phyloP scores from a whole-genome alignment of 2,113 vertebrate species.

The Pagrus major region DNA sequence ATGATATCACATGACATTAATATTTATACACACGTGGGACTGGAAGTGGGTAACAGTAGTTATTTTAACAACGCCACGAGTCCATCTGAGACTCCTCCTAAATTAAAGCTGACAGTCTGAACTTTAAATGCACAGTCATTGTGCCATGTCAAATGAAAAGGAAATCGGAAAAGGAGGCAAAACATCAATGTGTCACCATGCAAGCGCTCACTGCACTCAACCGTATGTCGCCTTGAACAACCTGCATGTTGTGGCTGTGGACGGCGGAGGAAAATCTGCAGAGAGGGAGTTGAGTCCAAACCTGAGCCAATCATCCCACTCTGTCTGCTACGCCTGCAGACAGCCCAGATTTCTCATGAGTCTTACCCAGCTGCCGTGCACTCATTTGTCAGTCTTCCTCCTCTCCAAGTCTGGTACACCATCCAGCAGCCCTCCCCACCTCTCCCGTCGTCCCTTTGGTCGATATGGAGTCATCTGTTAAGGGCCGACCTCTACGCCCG shows the following conservation, averaged over 20 bases:
- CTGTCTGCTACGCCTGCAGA: constrained; percentile 32
- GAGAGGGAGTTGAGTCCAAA: constrained; percentile 31
- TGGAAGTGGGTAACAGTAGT: neutral
- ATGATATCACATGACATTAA: too few species aligned
- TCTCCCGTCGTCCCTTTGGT: constrained; percentile 22
- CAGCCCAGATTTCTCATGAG: constrained; percentile 38
- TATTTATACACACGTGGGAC: neutral
- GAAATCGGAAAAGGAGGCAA: constrained; percentile 26
- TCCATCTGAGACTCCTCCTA: constrained; percentile 19
- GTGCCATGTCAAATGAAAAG: constrained; percentile 61
- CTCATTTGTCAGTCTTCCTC: constrained; percentile 58
- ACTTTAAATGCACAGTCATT: constrained; percentile 71
- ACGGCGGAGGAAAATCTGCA: constrained; percentile 11
- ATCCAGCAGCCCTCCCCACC: neutral
- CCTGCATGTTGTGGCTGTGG: constrained; percentile 21
- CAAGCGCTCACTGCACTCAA: constrained; percentile 50
- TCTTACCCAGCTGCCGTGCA: constrained; percentile 44
- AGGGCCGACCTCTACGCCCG: constrained; percentile 38
- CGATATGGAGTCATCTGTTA: constrained; percentile 60
- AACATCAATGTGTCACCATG: constrained; percentile 57
- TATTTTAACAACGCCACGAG: constrained; percentile 18
- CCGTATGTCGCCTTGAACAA: constrained; percentile 51
- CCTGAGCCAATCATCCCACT: constrained; percentile 45
- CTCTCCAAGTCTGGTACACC: constrained; percentile 14
- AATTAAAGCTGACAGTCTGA: constrained; percentile 72